Conservation (phyloP, 2,113 vertebrate genomes). For the Laticauda laticaudata region DNA sequence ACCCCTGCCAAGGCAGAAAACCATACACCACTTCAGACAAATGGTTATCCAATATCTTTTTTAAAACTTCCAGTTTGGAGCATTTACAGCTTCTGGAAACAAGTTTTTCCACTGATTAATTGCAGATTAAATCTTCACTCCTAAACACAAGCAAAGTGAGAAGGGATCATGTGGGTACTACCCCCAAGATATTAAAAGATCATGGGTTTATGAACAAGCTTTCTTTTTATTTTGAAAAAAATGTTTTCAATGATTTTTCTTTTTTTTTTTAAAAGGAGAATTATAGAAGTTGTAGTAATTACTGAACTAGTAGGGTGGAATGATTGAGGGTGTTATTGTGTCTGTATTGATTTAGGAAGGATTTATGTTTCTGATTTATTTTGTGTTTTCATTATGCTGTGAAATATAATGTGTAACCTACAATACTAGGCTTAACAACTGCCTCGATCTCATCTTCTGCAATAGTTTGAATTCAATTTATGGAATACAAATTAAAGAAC, state of each 20-base stretch:
- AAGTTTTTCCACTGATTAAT: no score
- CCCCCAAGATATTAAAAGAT: not conserved
- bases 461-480: no score
- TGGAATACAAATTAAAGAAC: no score
- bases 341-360: not conserved
- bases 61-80: no score
- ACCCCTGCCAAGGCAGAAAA: no score
- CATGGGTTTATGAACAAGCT: not conserved
- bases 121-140: not conserved
- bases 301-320: not conserved
- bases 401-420: not conserved
- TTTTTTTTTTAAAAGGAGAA: not conserved
- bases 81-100: no score
- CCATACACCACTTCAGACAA: no score
- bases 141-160: not conserved
- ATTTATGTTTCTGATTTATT: not conserved
- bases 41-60: no score
- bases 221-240: not conserved
- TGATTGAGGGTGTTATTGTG: not conserved
- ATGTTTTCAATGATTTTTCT: not conserved
- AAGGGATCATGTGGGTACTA: not conserved
- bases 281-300: not conserved
- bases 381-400: not conserved
- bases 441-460: no score
- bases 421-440: no score